Evolutionary conservation across 2,797 vertebrate species (phyloP), one percentile per base, ranked within the genome.

Genomic region (Loriculus beryllinus): DNA sequence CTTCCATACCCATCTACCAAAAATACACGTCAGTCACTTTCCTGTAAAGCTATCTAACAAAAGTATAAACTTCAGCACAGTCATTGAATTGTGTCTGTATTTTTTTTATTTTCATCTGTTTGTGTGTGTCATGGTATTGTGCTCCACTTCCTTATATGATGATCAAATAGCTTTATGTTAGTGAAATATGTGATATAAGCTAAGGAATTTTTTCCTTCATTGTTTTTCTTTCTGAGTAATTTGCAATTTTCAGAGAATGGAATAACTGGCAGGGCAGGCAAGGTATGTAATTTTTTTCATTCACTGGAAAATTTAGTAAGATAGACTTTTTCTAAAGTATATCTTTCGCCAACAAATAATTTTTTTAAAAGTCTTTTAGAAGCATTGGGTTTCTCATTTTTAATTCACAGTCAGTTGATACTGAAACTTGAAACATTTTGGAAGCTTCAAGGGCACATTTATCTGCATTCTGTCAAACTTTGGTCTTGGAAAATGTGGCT

Each of bases 11-110:
- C 12, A 57, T 21, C 45, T 57, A 35, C 43, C 19, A 60, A 57
- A 88, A 26, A 9, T 0, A 60, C 35, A 16, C 10, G 1, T 68
- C 37, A 42, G 23, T 75, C 1, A 0, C n/a, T 84, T 78, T 57
- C 19, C 35, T 72, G 7, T 31, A 28, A 87, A 82, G 25, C 8
- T 51, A 23, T 26, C 56, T 63, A 35, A 20, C 13, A 43, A 16
- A 47, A 82, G 13, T 22, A 31, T 11, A 59, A 77, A 43, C 22
- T 9, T 87, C 48, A 71, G 40, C 15, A 21, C 33, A 20, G 6
- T 40, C 60, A 21, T 70, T 74, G 47, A 29, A 51, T 78, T 52
- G 3, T 40, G 29, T 77, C 21, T 5, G 0, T 33, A 12, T 74
- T 91, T 88, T 11, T 67, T 78, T 82, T 64, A 4, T 48, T 82